Percentiles rank a stretch among this genome's conserved stretches.
Conservation (phyloP, 2,797 vertebrate species). For the Spinibarbus caldwelli region DNA sequence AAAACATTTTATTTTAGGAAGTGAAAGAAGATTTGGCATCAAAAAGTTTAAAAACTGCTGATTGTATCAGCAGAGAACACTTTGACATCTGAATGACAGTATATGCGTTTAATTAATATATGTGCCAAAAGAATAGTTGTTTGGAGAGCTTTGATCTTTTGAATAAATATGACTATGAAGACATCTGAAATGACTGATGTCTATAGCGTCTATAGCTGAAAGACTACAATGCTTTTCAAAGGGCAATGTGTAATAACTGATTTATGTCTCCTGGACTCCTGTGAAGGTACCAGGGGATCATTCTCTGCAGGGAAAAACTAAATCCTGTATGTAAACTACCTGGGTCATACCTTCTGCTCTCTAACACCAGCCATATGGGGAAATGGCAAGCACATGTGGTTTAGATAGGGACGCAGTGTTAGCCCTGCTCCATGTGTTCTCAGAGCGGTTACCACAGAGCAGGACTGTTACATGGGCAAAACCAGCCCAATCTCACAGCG, state of each 20-base stretch:
- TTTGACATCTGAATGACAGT: background rate
- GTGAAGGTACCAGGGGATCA: conserved; percentile 42
- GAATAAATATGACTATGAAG: background rate
- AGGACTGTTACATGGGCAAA: conserved; percentile 46
- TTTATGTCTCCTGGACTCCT: conserved; percentile 28
- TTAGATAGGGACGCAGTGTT: conserved; percentile 50
- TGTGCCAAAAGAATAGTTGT: background rate
- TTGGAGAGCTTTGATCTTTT: background rate
- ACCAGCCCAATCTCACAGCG: conserved; percentile 51
- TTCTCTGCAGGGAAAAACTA: conserved; percentile 43
- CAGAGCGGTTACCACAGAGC: conserved; percentile 51
- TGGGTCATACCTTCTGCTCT: conserved; percentile 49
- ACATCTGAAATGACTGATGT: background rate
- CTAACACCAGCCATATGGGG: conserved; percentile 56
- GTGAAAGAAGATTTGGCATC: background rate
- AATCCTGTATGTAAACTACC: conserved; percentile 52
- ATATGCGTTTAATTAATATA: background rate
- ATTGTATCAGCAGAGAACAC: background rate
- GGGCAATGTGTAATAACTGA: conserved; percentile 3
- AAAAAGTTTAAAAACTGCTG: background rate
- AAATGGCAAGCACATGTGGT: conserved; percentile 55
- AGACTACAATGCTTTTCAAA: conserved; percentile 16
- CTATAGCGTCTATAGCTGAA: background rate
- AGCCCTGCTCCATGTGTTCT: conserved; percentile 50
- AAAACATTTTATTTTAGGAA: background rate